Evolutionary conservation across 2,797 vertebrate genomes (phyloP).

Genomic region (Sebastes matsubarae): DNA sequence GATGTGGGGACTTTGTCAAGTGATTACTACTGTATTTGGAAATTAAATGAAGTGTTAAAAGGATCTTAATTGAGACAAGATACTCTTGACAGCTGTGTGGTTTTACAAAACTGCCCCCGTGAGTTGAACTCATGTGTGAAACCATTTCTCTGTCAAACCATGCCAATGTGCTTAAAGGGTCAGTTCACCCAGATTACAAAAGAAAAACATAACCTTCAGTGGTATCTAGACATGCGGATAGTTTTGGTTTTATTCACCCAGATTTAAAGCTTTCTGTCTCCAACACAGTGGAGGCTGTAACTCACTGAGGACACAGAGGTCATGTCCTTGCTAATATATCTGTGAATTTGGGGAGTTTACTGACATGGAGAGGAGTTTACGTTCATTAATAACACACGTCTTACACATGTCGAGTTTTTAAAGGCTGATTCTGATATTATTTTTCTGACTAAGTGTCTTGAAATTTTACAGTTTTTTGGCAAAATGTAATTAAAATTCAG

Average conservation of each 20-base stretch:
- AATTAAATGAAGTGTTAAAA: constrained; percentile 69
- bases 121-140: constrained; percentile 4
- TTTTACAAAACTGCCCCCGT: constrained; percentile 25
- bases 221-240: not conserved
- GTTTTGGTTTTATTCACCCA: not conserved
- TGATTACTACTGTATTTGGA: constrained; percentile 66
- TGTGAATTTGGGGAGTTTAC: not conserved
- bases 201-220: not conserved
- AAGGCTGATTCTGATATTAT: too few species aligned
- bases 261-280: not conserved
- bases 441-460: too few species aligned
- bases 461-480: too few species aligned
- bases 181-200: not conserved
- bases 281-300: not conserved
- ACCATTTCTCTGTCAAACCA: not conserved
- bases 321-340: not conserved
- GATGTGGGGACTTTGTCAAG: constrained; percentile 48
- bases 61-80: constrained; percentile 52
- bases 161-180: not conserved
- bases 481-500: too few species aligned
- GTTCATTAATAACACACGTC: not conserved
- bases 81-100: constrained; percentile 35
- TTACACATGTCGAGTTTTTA: not conserved
- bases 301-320: not conserved
- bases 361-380: not conserved